Base-by-base conservation (phyloP, 53 echinoderm and acorn worm species). In the Actinopyga echinites region DNA sequence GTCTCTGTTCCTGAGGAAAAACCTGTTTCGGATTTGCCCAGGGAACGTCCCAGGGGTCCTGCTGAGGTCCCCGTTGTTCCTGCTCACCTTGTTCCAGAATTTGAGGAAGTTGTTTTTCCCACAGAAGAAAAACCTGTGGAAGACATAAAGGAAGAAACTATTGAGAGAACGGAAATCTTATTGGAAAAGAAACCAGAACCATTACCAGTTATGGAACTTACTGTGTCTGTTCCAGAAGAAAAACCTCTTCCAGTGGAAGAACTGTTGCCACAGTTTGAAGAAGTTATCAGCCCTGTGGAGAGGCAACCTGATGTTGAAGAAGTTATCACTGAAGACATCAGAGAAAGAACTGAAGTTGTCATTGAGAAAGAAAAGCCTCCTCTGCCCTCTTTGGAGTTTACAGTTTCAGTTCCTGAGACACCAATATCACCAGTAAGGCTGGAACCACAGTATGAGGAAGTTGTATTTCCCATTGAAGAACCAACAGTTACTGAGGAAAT, bases 81-180 rank as follows among this genome's bases (percentile, higher is more conserved):
- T 31, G 25, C 43, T 9, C 61, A 81, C 21, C 57, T 73, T 74
- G 83, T 83, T 75, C 90, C 93, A 30, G 93, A 95, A 24, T 93
- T 77, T 87, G 93, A 93, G 85, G 86, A 91, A 8, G 85, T 93
- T 65, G 83, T 91, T 9, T 86, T 91, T 71, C 94, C 94, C 21
- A 79, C 74, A 63, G 86, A 92, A 82, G 66, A 83, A 5, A 83
- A 89, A 65, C 87, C 83, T 69, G 79, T 84, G 36, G 92, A 93
- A 71, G 75, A 81, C 54, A 44, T 88, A 10, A 80, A 75, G 30
- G 87, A 85, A 63, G 55, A 63, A 54, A 61, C 84, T 45, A 24
- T 62, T 21, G 63, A 84, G 49, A 79, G 65, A 49, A 71, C 62
- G 22, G 85, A 84, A 42, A 84, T 91, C 13, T 61, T 58, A 33